Conservation (phyloP, 2,888 invertebrate species). For the Seira sanloemensis region DNA sequence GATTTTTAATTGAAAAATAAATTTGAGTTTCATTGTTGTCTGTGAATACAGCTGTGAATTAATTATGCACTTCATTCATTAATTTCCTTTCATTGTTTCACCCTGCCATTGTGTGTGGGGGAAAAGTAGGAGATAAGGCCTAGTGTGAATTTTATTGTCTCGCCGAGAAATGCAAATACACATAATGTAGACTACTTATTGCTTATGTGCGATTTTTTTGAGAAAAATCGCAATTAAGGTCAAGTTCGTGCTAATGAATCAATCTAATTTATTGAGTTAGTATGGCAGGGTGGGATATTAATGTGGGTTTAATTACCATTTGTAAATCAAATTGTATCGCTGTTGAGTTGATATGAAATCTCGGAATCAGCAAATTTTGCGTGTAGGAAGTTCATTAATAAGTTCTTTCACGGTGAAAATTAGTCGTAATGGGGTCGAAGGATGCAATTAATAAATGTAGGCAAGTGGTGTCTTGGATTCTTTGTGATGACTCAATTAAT, state of each 20-base stretch:
- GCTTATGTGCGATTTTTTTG: too few relatives aligned
- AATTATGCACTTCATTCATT: neutral
- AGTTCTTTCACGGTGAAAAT: neutral
- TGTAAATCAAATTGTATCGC: neutral
- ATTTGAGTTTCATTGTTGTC: neutral
- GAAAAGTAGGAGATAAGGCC: neutral
- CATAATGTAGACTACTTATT: neutral
- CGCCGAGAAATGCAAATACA: neutral
- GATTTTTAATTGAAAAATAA: neutral
- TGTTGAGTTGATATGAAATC: neutral
- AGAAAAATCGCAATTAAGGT: conserved; percentile 22
- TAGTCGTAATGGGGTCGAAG: neutral
- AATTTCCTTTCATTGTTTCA: neutral
- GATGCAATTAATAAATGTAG: neutral
- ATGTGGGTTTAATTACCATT: neutral
- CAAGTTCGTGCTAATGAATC: conserved; percentile 12
- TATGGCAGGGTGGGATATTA: neutral
- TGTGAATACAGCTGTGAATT: neutral
- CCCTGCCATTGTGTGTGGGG: neutral
- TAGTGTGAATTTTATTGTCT: conserved; percentile 7
- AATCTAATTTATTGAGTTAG: neutral
- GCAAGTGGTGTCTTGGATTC: neutral
- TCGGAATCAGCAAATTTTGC: neutral
- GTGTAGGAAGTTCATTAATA: neutral
- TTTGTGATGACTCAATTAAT: neutral